Base-by-base conservation (phyloP, 2,888 invertebrate genomes). In the Stenoptilia bipunctidactyla region DNA sequence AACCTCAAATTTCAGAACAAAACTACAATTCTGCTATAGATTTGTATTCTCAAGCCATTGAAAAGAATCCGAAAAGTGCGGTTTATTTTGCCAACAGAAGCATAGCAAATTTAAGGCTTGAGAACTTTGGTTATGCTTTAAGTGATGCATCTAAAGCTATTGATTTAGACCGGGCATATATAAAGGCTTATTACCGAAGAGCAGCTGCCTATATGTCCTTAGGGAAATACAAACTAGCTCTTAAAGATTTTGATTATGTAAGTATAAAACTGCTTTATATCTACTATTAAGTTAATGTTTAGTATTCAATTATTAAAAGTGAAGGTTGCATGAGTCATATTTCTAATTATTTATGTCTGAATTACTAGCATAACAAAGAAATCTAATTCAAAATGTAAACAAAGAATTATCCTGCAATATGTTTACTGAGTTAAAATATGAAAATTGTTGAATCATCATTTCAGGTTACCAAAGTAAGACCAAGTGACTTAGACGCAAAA, bases 181-280 rank as follows among this genome's bases (percentile, higher is more conserved):
- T 97, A 15, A 98, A 99, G 85, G 98, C 97, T 0, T 99, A 97
- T 69, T 99, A 98, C 72, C 88, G 99, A 57, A 87, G 98, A 61
- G 99, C 98, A 0, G 96, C 96, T 1, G 93, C 99, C 25, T 90
- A 97, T 61, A 98, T 99, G 98, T 95, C 98, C 15, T 79, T 98
- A 62, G 98, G 98, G 52, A 97, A 97, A 85, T 98, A 96, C 75
- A 98, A 97, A 84, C 87, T 93, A 77, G 99, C 99, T 8, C 87
- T 98, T 50, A 92, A 92, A 72, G 98, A 99, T 85, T 98, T 95
- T 85, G 97, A 98, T 89, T 91, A 93, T 72, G 96, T 96, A 84
- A 87, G 89, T 86, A 61, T 44, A 38, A 6, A 30, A 5, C n/a
- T n/a, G n/a, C n/a, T n/a, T n/a, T n/a, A n/a, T n/a, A n/a, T n/a